Evolutionary conservation across 1,140 invertebrate genomes (phyloP), one percentile per base, ranked within the genome.

Genomic region (Aphelinus atriplicis): DNA sequence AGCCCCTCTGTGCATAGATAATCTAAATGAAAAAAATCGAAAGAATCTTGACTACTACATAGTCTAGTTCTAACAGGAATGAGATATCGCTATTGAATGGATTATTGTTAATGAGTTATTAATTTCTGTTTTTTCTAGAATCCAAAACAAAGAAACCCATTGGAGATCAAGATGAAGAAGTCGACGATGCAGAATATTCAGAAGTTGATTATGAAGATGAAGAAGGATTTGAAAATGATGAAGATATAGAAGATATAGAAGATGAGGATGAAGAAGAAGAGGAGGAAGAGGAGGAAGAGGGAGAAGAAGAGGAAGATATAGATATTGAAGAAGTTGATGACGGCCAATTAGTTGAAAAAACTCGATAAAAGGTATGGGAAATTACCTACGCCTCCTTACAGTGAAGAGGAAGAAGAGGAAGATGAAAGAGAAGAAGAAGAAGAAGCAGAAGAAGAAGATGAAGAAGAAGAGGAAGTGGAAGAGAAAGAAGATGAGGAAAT

Each of bases 351-450:
- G 88, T 93, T 79, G 92, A 88, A 79, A n/a, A 90, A 91, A 80
- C 82, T 94, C 57, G 92, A 93, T 84, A 91, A 90, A 42, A 93
- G 92, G 88, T 93, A 93, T 83, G 92, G 92, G 61, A 92, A 91
- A 77, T 84, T 94, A 64, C 88, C 90, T 47, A 81, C 77, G 47
- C 88, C 89, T 43, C 71, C 76, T 64, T 87, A 89, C 75, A 86
- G 85, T 42, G 81, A 85, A 53, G 84, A 86, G 66, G 85, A 88
- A 71, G 88, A 89, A 70, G 87, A 89, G 10, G 89, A 90, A 76
- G 89, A 91, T 73, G 89, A 90, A 75, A 82, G 85, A 10, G 84
- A 93, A 80, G 88, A 89, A 2, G 91, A 79, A 0, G 77, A 77
- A 2, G 86, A 89, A 64, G 84, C 86, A 0, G 81, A 85, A 58